Percentiles rank a stretch among this genome's conserved stretches.
Evolutionary conservation across 2,113 vertebrate species (phyloP).

Genomic region (Patagioenas fasciata): DNA sequence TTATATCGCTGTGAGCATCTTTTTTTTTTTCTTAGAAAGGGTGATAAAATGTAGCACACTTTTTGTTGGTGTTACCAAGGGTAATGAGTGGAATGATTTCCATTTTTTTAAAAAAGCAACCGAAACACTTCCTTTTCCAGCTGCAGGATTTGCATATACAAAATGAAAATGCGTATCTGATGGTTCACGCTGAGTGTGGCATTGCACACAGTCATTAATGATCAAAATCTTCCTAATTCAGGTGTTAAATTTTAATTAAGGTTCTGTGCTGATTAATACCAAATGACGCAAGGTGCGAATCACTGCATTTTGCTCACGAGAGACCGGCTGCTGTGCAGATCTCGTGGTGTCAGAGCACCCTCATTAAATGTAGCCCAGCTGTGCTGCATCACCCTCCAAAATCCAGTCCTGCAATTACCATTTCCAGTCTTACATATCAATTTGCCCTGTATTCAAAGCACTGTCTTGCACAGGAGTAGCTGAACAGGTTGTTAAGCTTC

Average conservation of each 20-base stretch:
- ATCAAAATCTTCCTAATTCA: constrained; percentile 61
- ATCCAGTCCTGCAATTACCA: background rate
- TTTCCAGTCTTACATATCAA: background rate
- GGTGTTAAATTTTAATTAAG: constrained; percentile 62
- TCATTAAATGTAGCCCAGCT: background rate
- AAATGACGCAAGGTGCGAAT: constrained; percentile 17
- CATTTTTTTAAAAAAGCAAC: background rate
- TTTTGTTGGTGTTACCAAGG: background rate
- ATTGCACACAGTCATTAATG: constrained; percentile 11
- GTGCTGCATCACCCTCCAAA: background rate
- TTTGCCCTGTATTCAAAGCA: background rate
- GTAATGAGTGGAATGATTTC: background rate
- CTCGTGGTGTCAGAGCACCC: background rate
- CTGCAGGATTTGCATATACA: background rate
- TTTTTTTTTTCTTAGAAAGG: background rate
- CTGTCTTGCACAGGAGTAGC: background rate
- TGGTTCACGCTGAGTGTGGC: constrained; percentile 6
- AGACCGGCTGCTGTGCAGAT: background rate
- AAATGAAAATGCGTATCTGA: constrained; percentile 42
- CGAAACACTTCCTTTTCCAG: background rate
- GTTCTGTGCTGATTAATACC: constrained; percentile 19
- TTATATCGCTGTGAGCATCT: background rate
- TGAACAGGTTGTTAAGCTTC: background rate
- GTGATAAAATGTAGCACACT: background rate
- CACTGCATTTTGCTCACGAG: background rate